Evolutionary conservation across 2,888 invertebrate genomes (phyloP).

Genomic region (Plagodis dolabraria): DNA sequence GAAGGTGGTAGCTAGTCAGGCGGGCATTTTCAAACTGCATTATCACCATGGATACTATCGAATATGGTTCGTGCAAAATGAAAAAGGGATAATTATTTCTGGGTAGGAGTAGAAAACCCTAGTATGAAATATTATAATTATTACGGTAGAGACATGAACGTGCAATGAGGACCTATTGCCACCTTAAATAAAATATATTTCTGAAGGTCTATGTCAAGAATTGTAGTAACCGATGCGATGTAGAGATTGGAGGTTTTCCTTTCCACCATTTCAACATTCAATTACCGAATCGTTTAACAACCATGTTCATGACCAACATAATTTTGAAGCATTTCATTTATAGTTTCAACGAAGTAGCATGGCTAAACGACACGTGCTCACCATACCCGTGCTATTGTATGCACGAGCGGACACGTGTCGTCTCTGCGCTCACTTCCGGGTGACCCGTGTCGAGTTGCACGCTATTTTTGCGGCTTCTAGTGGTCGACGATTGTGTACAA

Average conservation of each 20-base stretch:
- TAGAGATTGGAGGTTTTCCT: neutral
- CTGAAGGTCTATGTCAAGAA: too few species aligned
- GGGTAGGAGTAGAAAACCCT: too few species aligned
- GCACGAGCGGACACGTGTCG: constrained; percentile 30
- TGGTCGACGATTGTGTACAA: constrained; percentile 6
- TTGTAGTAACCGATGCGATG: too few species aligned
- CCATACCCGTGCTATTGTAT: constrained; percentile 7
- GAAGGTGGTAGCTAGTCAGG: too few species aligned
- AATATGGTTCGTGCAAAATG: too few species aligned
- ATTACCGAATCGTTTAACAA: constrained; percentile 13
- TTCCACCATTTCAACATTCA: neutral
- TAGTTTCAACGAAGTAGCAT: neutral
- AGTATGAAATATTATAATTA: too few species aligned
- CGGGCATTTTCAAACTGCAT: too few species aligned
- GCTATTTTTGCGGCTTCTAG: constrained; percentile 39
- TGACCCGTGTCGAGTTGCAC: constrained; percentile 45
- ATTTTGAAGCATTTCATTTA: neutral
- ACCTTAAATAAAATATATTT: too few species aligned
- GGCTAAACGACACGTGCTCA: constrained; percentile 9
- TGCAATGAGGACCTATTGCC: too few species aligned
- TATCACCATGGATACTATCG: too few species aligned
- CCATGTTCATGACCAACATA: constrained; percentile 2
- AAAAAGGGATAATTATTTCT: too few species aligned
- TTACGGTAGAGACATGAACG: too few species aligned
- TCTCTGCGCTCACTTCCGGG: constrained; percentile 51